These are phyloP conservation scores for Heliconius charithonia DNA, from an alignment of 2,888 invertebrate genomes.

Conservation along the genomic window DNA sequence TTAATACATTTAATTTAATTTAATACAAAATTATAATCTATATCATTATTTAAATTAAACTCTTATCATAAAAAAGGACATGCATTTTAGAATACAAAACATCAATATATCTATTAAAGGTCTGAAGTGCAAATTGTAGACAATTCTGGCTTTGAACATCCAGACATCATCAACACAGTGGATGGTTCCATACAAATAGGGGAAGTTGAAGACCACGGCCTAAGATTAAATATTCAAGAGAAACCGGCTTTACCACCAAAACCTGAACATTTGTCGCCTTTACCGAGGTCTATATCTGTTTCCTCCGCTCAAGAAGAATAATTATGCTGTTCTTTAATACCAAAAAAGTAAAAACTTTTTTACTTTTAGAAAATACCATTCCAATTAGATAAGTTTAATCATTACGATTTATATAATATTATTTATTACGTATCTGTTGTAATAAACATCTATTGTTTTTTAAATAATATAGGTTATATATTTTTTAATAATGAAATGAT, in stretches of 20 bases:
- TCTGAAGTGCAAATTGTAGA: constrained; percentile 38
- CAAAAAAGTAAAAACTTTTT: background rate
- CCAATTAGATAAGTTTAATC: background rate
- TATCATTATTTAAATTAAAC: background rate
- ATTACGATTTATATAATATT: background rate
- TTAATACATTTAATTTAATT: background rate
- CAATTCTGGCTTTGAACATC: constrained; percentile 31
- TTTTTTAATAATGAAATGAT: background rate
- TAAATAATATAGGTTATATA: background rate
- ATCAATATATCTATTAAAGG: constrained; percentile 31
- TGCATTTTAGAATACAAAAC: background rate
- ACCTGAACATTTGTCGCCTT: constrained; percentile 57
- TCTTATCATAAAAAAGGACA: background rate
- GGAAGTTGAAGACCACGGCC: constrained; percentile 47
- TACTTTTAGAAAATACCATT: constrained; percentile 8
- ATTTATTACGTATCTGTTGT: background rate
- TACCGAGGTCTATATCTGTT: constrained; percentile 49
- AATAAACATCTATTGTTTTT: background rate
- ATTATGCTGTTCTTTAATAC: background rate
- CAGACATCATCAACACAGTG: constrained; percentile 40
- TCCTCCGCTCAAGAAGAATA: constrained; percentile 44
- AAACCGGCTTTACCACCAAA: constrained; percentile 70
- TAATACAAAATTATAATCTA: background rate
- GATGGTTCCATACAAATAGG: constrained; percentile 39
- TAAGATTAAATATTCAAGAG: constrained; percentile 48